These are phyloP conservation scores for Odocoileus virginianus DNA, from an alignment of 2,113 vertebrate genomes.

Conservation along the genomic window DNA sequence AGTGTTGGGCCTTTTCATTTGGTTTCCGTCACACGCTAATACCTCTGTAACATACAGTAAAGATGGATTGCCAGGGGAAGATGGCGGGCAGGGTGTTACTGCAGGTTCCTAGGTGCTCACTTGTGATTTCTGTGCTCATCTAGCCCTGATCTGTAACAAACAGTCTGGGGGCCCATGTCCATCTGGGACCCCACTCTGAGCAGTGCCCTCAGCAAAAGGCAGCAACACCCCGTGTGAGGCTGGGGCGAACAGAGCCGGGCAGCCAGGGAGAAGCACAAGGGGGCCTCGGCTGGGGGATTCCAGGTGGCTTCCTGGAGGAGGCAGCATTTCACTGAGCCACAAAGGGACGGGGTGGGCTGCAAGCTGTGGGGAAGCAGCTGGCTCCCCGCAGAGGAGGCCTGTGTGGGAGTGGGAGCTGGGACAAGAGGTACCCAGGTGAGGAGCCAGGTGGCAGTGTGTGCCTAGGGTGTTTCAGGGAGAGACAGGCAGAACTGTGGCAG, in stretches of 20 bases:
- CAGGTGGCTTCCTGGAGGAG: neutral
- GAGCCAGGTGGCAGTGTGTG: fast-evolving
- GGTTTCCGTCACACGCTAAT: neutral
- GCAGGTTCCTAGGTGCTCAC: neutral
- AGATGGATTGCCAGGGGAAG: too few relatives aligned
- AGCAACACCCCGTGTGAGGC: fast-evolving
- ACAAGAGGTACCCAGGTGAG: neutral
- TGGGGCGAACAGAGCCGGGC: neutral
- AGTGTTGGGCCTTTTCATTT: neutral
- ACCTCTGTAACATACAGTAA: neutral
- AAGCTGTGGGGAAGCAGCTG: neutral
- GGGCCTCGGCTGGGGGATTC: neutral
- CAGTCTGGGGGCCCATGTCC: neutral
- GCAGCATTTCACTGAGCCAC: neutral
- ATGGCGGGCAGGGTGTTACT: fast-evolving
- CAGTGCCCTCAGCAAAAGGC: neutral
- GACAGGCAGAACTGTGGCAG: neutral
- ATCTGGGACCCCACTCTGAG: neutral
- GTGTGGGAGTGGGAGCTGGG: neutral
- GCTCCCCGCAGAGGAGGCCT: too few relatives aligned
- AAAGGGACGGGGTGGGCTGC: neutral
- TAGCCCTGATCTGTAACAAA: neutral
- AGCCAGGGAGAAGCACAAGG: neutral
- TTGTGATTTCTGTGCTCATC: fast-evolving
- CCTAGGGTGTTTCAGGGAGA: neutral